These are phyloP conservation scores for Coptotermes formosanus DNA, from an alignment of 1,140 invertebrate species.

Conservation along the genomic window DNA sequence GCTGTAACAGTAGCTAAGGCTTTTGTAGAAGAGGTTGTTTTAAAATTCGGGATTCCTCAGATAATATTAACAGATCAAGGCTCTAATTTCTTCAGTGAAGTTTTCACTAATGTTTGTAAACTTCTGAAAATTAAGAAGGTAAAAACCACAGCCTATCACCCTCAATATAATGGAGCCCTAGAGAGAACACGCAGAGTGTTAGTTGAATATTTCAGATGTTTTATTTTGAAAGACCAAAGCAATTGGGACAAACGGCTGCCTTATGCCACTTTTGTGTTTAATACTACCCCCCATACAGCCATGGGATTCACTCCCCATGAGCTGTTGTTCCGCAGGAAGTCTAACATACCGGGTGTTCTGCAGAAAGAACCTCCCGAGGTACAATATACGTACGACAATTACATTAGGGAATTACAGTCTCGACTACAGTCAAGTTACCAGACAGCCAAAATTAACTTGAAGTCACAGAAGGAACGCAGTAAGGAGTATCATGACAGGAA, in stretches of 20 bases:
- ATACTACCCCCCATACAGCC: constrained; percentile 26
- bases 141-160: constrained; percentile 41
- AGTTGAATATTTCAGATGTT: constrained; percentile 44
- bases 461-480: constrained; percentile 23
- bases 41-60: background rate
- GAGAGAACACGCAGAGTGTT: constrained; percentile 43
- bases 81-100: constrained; percentile 28
- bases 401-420: no score
- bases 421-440: no score
- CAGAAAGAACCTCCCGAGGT: background rate
- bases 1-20: constrained; percentile 21
- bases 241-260: constrained; percentile 41
- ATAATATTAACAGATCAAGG: constrained; percentile 21
- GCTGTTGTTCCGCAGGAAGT: constrained; percentile 15
- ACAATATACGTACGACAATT: constrained; percentile 27
- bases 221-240: constrained; percentile 37
- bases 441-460: background rate
- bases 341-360: constrained; percentile 26
- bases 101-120: constrained; percentile 39
- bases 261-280: constrained; percentile 29
- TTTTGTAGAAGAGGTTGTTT: constrained; percentile 24
- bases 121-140: constrained; percentile 41
- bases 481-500: background rate
- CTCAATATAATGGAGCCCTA: constrained; percentile 44
- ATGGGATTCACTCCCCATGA: constrained; percentile 26